Evolutionary conservation across 2,113 vertebrate genomes (phyloP).

Genomic region (Saguinus imperator): DNA sequence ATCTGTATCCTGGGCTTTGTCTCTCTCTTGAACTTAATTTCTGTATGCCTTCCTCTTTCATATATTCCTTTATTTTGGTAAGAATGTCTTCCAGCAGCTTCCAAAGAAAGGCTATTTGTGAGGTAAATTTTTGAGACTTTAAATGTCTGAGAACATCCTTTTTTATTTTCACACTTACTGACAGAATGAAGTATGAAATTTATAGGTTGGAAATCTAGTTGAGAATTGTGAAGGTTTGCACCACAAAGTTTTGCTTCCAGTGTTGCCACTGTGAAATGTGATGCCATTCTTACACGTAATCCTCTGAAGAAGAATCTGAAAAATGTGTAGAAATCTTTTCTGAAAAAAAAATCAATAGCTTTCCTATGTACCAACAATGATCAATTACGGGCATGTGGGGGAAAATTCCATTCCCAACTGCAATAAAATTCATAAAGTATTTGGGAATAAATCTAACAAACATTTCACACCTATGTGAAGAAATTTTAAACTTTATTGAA

Average conservation of each 20-base stretch:
- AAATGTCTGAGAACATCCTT: background rate
- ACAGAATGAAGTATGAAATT: background rate
- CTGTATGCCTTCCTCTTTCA: background rate
- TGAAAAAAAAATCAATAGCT: background rate
- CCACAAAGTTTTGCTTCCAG: background rate
- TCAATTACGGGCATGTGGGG: background rate
- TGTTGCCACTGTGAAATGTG: background rate
- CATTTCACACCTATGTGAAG: background rate
- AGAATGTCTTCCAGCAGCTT: background rate
- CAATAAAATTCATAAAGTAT: background rate
- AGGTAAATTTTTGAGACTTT: background rate
- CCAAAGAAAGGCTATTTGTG: background rate
- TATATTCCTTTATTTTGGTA: background rate
- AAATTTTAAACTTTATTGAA: background rate
- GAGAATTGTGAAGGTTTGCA: background rate
- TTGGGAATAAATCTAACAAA: background rate
- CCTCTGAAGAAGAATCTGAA: background rate
- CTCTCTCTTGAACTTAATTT: background rate
- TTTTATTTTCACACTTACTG: background rate
- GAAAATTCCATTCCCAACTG: background rate
- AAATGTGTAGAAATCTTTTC: background rate
- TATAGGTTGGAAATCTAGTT: background rate
- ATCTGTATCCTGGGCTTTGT: background rate
- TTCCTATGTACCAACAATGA: background rate
- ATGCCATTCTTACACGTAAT: background rate